These are phyloP conservation scores for Panagrolaimus sp. DNA, from an alignment of 1,140 invertebrate genomes.

Conservation along the genomic window DNA sequence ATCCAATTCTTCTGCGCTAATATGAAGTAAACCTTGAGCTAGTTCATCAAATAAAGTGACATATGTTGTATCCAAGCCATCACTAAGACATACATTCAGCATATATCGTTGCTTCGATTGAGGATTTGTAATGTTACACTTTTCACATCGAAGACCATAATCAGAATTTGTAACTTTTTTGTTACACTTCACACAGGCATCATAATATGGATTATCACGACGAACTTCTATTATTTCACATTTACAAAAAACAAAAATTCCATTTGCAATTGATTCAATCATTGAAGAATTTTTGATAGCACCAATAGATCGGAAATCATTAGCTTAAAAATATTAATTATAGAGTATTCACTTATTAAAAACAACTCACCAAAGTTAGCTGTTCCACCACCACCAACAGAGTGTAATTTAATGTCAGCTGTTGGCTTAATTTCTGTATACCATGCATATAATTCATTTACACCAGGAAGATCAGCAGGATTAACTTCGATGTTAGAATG, in stretches of 20 bases:
- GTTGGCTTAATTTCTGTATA: not conserved
- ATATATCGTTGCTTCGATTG: not conserved
- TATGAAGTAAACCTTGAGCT: not conserved
- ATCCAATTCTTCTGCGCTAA: not conserved
- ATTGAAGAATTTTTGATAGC: not conserved
- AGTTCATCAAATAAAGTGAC: not conserved
- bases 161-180: conserved; percentile 1
- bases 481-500: not conserved
- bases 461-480: not conserved
- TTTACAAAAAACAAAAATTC: not conserved
- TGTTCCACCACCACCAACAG: not conserved
- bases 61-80: not conserved
- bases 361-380: not conserved
- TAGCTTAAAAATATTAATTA: not conserved
- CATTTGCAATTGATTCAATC: not conserved
- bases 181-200: not conserved
- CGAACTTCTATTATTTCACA: not conserved
- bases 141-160: not conserved
- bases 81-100: not conserved
- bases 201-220: not conserved
- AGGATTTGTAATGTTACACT: not conserved
- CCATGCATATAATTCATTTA: not conserved
- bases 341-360: not conserved
- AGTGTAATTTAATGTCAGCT: not conserved
- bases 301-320: not conserved